Percentiles rank a stretch among this genome's conserved stretches.
Evolutionary conservation across 2,888 invertebrate species (phyloP).

Genomic region (Hipparchia sbordonii): DNA sequence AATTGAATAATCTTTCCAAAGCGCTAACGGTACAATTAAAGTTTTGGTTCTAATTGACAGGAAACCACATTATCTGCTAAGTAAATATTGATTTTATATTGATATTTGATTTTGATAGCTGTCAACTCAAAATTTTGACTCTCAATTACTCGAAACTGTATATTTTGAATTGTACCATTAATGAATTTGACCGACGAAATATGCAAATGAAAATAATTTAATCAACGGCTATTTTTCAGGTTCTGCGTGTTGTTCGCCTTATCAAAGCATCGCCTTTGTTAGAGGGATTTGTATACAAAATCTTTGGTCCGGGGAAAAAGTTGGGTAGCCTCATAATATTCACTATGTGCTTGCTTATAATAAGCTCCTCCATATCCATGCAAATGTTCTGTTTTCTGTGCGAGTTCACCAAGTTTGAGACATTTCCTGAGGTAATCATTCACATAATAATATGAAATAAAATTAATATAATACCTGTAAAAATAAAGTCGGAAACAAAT

Average conservation of each 20-base stretch:
- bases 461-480: neutral
- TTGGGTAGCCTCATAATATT: constrained; percentile 99
- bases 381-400: constrained; percentile 98
- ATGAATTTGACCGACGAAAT: too few relatives aligned
- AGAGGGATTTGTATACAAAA: constrained; percentile 98
- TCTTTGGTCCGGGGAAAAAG: constrained; percentile 97
- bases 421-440: constrained; percentile 92
- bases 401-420: constrained; percentile 98
- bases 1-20: too few relatives aligned
- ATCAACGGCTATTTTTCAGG: constrained; percentile 79
- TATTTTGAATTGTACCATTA: too few relatives aligned
- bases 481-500: neutral
- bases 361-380: constrained; percentile 99
- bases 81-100: too few relatives aligned
- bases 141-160: too few relatives aligned
- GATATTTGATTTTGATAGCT: too few relatives aligned
- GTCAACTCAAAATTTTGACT: too few relatives aligned
- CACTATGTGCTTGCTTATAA: constrained; percentile 99
- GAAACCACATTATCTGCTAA: too few relatives aligned
- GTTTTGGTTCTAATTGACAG: too few relatives aligned
- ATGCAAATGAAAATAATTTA: neutral
- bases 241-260: constrained; percentile 95
- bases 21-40: too few relatives aligned
- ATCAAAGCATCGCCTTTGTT: constrained; percentile 99
- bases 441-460: neutral